These are phyloP conservation scores for Cryptoblepharus egeriae DNA, from an alignment of 2,797 vertebrate genomes.

Conservation along the genomic window DNA sequence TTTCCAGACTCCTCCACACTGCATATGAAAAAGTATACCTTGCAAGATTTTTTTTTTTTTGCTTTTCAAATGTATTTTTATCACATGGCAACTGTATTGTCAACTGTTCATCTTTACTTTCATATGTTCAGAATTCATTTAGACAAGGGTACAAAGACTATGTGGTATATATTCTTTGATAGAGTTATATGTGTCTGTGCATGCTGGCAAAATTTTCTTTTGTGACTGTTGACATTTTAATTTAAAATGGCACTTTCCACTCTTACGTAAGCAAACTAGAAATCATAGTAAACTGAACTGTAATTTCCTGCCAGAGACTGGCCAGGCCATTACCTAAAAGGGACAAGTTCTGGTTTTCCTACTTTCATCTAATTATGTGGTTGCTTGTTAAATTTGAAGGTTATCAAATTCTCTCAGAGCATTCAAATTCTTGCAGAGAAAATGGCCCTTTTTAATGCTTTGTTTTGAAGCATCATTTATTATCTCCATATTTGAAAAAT, in stretches of 20 bases:
- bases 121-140: not conserved
- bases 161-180: not conserved
- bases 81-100: not conserved
- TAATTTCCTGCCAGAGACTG: not conserved
- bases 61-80: not conserved
- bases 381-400: not conserved
- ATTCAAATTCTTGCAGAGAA: not conserved
- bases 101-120: not conserved
- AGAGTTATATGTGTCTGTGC: not conserved
- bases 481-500: slow-evolving; percentile 17
- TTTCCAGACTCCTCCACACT: not conserved
- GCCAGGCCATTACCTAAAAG: not conserved
- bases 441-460: not conserved
- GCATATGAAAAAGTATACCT: not conserved
- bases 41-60: not conserved
- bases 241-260: not conserved
- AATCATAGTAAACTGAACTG: not conserved
- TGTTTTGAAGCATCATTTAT: not conserved
- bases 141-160: not conserved
- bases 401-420: not conserved
- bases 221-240: not conserved
- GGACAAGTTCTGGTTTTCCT: not conserved
- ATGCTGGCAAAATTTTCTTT: not conserved
- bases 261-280: not conserved
- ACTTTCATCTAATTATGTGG: not conserved